These are phyloP conservation scores for Adelges cooleyi DNA, from an alignment of 1,140 invertebrate genomes.

Conservation along the genomic window DNA sequence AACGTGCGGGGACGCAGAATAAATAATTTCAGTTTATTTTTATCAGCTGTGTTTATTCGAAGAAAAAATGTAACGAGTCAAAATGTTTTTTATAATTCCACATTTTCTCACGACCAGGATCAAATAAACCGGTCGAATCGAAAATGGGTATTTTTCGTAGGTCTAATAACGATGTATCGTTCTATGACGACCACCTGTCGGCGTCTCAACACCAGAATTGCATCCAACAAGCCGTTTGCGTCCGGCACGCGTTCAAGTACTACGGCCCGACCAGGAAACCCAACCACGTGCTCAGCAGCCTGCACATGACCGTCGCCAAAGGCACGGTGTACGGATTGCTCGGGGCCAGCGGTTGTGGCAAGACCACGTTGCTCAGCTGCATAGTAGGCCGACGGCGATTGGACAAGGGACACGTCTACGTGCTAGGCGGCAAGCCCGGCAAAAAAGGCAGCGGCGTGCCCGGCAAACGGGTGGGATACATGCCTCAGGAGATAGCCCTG, in stretches of 20 bases:
- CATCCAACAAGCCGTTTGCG: constrained; percentile 38
- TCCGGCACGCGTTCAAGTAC: constrained; percentile 40
- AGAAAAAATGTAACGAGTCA: too few species aligned
- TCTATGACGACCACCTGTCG: too few species aligned
- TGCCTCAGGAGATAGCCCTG: constrained; percentile 67
- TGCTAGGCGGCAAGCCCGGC: constrained; percentile 68
- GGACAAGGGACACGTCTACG: constrained; percentile 73
- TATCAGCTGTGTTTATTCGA: too few species aligned
- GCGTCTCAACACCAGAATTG: too few species aligned
- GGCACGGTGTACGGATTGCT: constrained; percentile 64
- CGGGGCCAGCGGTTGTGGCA: constrained; percentile 75
- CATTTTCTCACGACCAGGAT: too few species aligned
- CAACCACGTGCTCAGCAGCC: constrained; percentile 40
- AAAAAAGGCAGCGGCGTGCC: constrained; percentile 70
- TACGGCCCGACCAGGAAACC: constrained; percentile 40
- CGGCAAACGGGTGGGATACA: constrained; percentile 57
- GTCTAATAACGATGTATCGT: too few species aligned
- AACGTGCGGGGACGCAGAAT: too few species aligned
- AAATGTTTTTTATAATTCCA: too few species aligned
- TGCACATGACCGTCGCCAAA: constrained; percentile 44
- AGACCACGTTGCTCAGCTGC: constrained; percentile 74
- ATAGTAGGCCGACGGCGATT: constrained; percentile 69
- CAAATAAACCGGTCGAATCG: too few species aligned
- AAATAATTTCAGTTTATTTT: too few species aligned
- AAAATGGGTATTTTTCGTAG: too few species aligned